phyloP scores from a whole-genome alignment of 2,888 invertebrate species.

The Nymphalis polychloros region DNA sequence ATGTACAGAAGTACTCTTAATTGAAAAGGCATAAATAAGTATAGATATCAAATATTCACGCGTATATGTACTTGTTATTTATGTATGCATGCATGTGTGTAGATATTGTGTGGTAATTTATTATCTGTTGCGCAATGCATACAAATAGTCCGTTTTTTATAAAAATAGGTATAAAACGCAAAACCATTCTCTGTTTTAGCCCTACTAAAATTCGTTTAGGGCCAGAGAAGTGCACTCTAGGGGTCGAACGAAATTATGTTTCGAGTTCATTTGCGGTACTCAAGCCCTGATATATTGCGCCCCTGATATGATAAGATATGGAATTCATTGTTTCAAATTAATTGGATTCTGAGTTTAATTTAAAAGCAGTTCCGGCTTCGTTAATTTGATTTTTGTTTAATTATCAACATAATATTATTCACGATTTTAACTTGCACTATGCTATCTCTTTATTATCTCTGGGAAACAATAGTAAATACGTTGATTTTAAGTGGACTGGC shows the following conservation, averaged over 20 bases:
- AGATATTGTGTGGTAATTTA: too few relatives aligned
- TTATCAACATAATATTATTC: neutral
- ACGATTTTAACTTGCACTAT: neutral
- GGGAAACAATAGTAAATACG: too few relatives aligned
- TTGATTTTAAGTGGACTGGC: too few relatives aligned
- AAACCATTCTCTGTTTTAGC: neutral
- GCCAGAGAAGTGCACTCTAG: slow-evolving; percentile 37
- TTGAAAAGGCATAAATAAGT: too few relatives aligned
- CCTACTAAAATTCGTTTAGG: neutral
- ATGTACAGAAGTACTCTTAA: too few relatives aligned
- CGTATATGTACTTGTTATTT: too few relatives aligned
- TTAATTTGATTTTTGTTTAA: neutral
- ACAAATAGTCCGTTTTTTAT: too few relatives aligned
- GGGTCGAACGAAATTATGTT: slow-evolving; percentile 34
- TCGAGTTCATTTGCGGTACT: slow-evolving; percentile 35
- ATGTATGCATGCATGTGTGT: too few relatives aligned
- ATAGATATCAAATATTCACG: too few relatives aligned
- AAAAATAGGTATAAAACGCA: too few relatives aligned
- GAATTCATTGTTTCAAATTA: slow-evolving; percentile 28
- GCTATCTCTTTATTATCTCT: too few relatives aligned
- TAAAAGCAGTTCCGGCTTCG: neutral
- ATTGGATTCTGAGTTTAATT: slow-evolving; percentile 14
- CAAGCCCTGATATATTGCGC: slow-evolving; percentile 30
- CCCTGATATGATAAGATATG: slow-evolving; percentile 28
- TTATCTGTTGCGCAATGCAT: too few relatives aligned